phyloP scores from a whole-genome alignment of 1,140 invertebrate genomes.

The Bombus superbus region DNA sequence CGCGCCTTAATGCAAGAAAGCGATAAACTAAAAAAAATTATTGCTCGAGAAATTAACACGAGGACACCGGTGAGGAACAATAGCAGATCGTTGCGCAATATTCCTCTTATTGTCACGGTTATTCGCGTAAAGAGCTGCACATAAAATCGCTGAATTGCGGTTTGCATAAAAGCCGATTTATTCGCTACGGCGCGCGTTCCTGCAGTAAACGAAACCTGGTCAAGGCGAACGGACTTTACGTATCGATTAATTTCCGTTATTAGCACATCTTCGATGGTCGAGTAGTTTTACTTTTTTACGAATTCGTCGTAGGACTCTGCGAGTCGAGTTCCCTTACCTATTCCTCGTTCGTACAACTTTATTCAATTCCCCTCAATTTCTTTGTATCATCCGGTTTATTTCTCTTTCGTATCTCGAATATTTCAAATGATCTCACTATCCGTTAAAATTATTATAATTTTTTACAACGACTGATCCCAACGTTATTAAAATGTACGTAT shows the following conservation, averaged over 20 bases:
- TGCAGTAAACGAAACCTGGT: conserved; percentile 18
- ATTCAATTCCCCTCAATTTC: no score
- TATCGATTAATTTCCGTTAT: conserved; percentile 48
- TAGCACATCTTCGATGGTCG: background rate
- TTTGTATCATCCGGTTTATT: no score
- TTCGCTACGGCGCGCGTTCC: background rate
- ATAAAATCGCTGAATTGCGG: conserved; percentile 6
- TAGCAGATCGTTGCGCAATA: background rate
- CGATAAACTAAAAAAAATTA: conserved; percentile 59
- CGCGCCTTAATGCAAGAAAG: conserved; percentile 41
- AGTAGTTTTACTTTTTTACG: background rate
- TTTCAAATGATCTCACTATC: no score
- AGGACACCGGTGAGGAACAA: background rate
- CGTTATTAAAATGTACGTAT: background rate
- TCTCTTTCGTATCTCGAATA: no score
- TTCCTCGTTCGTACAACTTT: background rate
- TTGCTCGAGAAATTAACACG: conserved; percentile 19
- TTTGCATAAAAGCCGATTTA: conserved; percentile 6
- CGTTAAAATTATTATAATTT: no score
- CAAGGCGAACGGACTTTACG: conserved; percentile 33
- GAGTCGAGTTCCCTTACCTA: background rate
- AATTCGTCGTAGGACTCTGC: background rate
- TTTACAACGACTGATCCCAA: background rate
- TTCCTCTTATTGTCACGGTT: background rate
- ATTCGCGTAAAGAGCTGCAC: background rate